Conservation (phyloP, 1,140 invertebrate species). For the Calycopis cecrops region DNA sequence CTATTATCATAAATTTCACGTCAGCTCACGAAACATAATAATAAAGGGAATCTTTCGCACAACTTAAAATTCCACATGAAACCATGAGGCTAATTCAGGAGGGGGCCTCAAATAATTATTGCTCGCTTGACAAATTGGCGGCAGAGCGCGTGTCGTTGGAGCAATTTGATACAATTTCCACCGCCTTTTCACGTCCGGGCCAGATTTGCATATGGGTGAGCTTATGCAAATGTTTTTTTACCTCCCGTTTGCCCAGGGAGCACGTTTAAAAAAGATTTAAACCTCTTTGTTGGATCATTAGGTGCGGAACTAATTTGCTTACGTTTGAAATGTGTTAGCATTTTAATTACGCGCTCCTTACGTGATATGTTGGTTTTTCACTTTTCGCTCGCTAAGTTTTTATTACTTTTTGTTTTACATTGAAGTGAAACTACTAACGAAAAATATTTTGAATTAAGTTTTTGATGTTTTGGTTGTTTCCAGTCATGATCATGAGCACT, state of each 20-base stretch:
- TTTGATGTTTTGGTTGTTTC: too few species aligned
- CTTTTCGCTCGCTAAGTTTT: conserved; percentile 26
- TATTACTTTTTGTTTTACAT: conserved; percentile 21
- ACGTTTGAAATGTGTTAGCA: conserved; percentile 71
- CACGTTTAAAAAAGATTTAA: conserved; percentile 73
- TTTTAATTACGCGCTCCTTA: conserved; percentile 64
- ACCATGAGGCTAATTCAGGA: conserved; percentile 43
- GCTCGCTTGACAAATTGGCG: conserved; percentile 67
- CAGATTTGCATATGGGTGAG: conserved; percentile 66
- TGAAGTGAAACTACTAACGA: not conserved
- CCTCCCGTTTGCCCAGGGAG: conserved; percentile 65
- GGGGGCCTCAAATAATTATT: conserved; percentile 62
- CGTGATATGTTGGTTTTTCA: conserved; percentile 65
- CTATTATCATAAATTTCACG: too few species aligned
- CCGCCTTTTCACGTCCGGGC: conserved; percentile 57
- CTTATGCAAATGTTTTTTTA: conserved; percentile 73
- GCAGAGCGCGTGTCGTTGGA: conserved; percentile 61
- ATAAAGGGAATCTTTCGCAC: conserved; percentile 13
- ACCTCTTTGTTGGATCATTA: conserved; percentile 72
- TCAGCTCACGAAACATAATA: not conserved
- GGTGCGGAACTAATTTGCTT: conserved; percentile 73
- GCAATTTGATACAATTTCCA: conserved; percentile 73
- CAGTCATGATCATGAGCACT: too few species aligned
- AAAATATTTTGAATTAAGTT: too few species aligned
- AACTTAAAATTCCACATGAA: conserved; percentile 32